Evolutionary conservation across 2,113 vertebrate genomes (phyloP).

Genomic region (Noturus placidus): DNA sequence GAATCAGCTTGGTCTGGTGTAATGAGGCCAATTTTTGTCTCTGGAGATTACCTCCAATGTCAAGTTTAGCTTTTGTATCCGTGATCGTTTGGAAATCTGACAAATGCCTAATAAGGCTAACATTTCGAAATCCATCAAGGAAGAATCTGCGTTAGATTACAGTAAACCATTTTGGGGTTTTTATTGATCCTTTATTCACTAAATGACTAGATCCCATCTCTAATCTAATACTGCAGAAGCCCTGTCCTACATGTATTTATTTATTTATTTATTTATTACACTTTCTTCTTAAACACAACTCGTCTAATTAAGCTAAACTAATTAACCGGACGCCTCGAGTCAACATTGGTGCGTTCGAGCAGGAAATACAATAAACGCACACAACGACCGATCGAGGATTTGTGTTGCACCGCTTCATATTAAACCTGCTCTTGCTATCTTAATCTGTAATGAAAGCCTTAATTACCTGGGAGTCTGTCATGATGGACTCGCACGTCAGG

Average conservation of each 20-base stretch:
- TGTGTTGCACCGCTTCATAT: neutral
- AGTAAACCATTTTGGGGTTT: neutral
- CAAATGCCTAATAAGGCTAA: conserved; percentile 52
- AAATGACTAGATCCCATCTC: conserved; percentile 43
- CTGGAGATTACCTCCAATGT: conserved; percentile 39
- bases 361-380: neutral
- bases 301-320: neutral
- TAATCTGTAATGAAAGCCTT: neutral
- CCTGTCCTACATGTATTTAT: neutral
- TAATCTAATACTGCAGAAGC: neutral
- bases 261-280: neutral
- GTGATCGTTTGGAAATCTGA: conserved; percentile 47
- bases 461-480: neutral
- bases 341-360: neutral
- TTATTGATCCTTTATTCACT: neutral
- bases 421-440: neutral
- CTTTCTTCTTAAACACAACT: neutral
- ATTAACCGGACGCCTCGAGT: neutral
- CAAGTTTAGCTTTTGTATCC: conserved; percentile 48
- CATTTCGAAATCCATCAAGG: neutral
- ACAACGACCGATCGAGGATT: neutral
- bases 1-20: conserved; percentile 17
- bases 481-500: neutral
- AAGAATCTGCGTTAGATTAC: neutral
- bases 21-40: conserved; percentile 42